phyloP scores from a whole-genome alignment of 2,113 vertebrate genomes.

The Sinocyclocheilus grahami region DNA sequence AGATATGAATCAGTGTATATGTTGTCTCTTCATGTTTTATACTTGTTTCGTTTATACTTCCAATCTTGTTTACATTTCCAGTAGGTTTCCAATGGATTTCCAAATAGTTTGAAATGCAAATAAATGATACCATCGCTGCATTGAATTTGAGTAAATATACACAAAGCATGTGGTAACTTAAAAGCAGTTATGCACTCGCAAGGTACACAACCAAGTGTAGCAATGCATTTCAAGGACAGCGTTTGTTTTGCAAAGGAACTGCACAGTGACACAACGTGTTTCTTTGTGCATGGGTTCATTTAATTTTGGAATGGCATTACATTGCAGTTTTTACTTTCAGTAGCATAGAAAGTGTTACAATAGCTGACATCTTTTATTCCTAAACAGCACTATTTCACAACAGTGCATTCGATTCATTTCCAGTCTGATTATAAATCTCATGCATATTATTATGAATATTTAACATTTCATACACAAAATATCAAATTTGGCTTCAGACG shows the following conservation, averaged over 20 bases:
- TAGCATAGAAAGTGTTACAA: slow-evolving; percentile 1
- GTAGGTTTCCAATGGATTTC: neutral
- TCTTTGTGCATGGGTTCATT: slow-evolving; percentile 33
- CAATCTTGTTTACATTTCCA: neutral
- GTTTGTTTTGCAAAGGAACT: neutral
- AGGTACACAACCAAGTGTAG: neutral
- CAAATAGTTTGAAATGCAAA: neutral
- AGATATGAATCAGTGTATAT: neutral
- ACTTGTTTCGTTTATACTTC: no score
- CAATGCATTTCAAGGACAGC: slow-evolving; percentile 1
- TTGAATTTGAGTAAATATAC: slow-evolving; percentile 16
- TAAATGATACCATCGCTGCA: neutral
- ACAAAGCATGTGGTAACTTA: slow-evolving; percentile 12
- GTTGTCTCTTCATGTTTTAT: neutral
- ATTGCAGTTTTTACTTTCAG: slow-evolving; percentile 38
- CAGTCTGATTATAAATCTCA: neutral
- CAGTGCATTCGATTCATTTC: neutral
- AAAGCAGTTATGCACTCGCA: slow-evolving; percentile 5
- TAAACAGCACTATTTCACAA: neutral
- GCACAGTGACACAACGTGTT: neutral
- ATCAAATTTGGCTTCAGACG: slow-evolving; percentile 3
- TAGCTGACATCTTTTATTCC: slow-evolving; percentile 3
- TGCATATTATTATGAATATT: neutral
- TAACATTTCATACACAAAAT: neutral
- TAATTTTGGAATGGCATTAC: slow-evolving; percentile 56